Evolutionary conservation across 2,888 invertebrate genomes (phyloP), one percentile per base, ranked within the genome.

Genomic region (Athalia cordata): DNA sequence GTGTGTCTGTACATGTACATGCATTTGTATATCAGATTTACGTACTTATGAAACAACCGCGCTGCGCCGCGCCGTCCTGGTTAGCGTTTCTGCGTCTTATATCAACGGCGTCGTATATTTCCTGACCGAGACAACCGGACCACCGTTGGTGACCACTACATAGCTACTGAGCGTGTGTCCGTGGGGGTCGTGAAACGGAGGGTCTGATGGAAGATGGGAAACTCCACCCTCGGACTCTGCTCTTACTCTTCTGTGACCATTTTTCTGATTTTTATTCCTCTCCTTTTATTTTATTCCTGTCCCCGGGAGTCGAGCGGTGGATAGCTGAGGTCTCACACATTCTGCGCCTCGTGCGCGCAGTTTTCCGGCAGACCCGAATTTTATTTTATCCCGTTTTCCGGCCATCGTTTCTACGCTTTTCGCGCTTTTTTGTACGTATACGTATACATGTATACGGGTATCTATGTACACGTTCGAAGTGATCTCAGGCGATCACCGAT

Each of bases 221-320:
- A 45, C 72, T 72, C 72, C 47, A 59, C 72, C 72, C 66, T 52
- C 15, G 50, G 62, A 64, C 62, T 77, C 66, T 61, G 29, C 61
- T 61, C 61, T 77, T 61, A 47, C 57, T 61, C 49, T 61, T 49
- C 68, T 77, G 70, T 77, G 67, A 61, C 68, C 77, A 61, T 77
- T 77, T 77, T 61, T 70, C 68, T 77, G 77, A 77, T 68, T 77
- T 77, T 67, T 67, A 67, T 77, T 77, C 50, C 67, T 43, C 59
- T 68, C 62, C 77, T 72, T 72, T 72, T 57, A 72, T 72, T 72
- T 72, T 72, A 72, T 72, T 45, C 59, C 52, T 29, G 47, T 72
- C 70, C 59, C 57, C 9, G 47, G 47, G 57, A 72, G 72, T 47
- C 57, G 45, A 47, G 72, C n/a, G 57, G 57, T 72, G 47, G 57